Percentiles rank a stretch among this genome's conserved stretches.
phyloP scores from a whole-genome alignment of 64 coral and sea anemone genomes.

The Platygyra sinensis region DNA sequence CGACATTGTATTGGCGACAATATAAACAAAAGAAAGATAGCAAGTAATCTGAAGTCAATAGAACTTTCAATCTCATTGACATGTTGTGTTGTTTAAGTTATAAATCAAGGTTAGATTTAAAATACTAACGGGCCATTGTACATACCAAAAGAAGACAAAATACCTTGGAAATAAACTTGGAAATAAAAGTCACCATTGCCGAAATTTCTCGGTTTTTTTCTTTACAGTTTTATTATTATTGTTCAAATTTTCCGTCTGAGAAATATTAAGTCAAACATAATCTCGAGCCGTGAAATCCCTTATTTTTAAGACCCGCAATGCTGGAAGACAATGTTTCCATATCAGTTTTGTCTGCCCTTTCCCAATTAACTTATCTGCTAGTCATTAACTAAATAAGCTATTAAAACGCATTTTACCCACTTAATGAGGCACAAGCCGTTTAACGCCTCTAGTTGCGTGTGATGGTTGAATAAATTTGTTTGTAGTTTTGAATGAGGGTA shows the following conservation, averaged over 20 bases:
- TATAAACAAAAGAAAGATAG: slow-evolving; percentile 9
- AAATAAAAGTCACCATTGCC: not conserved
- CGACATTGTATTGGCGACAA: not conserved
- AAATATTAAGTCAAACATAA: slow-evolving; percentile 3
- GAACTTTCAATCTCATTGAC: not conserved
- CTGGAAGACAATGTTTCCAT: not conserved
- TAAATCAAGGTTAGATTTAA: not conserved
- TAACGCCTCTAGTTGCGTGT: not conserved
- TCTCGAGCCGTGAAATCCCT: not conserved
- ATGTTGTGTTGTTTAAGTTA: not conserved
- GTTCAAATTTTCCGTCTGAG: slow-evolving; percentile 34
- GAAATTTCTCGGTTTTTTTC: not conserved
- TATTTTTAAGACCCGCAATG: not conserved
- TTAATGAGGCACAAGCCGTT: not conserved
- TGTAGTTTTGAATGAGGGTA: not conserved
- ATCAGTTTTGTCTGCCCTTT: not conserved
- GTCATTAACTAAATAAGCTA: not conserved
- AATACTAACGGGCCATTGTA: not conserved
- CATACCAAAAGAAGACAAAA: not conserved
- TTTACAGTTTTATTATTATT: not conserved
- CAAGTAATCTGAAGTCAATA: slow-evolving; percentile 9
- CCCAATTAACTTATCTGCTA: not conserved
- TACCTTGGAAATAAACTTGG: not conserved
- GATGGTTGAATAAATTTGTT: slow-evolving; percentile 29
- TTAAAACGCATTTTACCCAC: not conserved